These are phyloP conservation scores for Dendrolimus punctatus DNA, from an alignment of 1,140 invertebrate genomes.

Conservation along the genomic window DNA sequence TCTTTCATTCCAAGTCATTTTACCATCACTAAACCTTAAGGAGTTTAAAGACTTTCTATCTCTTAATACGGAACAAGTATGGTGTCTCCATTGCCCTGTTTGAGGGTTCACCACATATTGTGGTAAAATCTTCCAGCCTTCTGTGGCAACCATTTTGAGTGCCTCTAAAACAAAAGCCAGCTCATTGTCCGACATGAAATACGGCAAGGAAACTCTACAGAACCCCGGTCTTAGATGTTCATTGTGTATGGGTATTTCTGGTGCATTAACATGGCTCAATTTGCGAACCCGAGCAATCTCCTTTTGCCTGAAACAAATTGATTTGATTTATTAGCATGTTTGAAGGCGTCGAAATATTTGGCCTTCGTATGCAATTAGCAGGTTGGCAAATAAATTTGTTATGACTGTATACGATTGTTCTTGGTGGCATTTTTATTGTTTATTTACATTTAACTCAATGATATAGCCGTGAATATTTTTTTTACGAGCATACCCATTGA, in stretches of 20 bases:
- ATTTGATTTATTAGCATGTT: constrained; percentile 9
- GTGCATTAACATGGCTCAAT: constrained; percentile 52
- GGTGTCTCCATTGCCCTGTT: constrained; percentile 92
- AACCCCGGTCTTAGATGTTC: constrained; percentile 92
- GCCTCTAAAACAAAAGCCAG: constrained; percentile 88
- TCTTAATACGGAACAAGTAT: constrained; percentile 83
- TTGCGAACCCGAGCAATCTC: constrained; percentile 55
- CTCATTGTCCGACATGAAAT: constrained; percentile 86
- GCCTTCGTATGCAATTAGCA: constrained; percentile 16
- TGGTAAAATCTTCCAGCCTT: constrained; percentile 92
- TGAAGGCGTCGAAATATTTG: constrained; percentile 6
- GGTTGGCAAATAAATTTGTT: constrained; percentile 6
- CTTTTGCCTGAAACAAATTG: constrained; percentile 50
- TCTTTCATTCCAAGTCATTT: constrained; percentile 81
- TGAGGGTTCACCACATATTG: constrained; percentile 90
- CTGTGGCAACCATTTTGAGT: constrained; percentile 88
- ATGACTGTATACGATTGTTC: no score
- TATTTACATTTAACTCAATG: neutral
- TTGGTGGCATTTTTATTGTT: no score
- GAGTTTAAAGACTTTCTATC: constrained; percentile 88
- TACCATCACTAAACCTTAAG: constrained; percentile 84
- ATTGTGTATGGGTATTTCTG: constrained; percentile 56
- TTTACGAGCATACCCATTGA: no score
- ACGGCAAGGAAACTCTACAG: constrained; percentile 88
- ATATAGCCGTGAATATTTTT: no score